phyloP scores from a whole-genome alignment of 2,797 vertebrate species.

The Poeciliopsis paucimaculata region DNA sequence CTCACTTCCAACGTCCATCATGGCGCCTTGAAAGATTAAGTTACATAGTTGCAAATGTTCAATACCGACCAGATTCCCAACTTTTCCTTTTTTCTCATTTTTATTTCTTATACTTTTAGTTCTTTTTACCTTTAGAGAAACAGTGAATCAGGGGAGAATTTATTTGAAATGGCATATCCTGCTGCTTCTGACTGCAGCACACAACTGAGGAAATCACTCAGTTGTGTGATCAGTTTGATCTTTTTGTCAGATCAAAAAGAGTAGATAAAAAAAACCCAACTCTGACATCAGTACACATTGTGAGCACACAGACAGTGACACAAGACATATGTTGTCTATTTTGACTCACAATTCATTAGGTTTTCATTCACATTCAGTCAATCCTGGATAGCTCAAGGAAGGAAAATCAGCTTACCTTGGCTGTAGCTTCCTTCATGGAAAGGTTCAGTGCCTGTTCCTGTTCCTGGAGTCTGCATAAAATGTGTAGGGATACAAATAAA shows the following conservation, averaged over 20 bases:
- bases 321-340: slow-evolving; percentile 30
- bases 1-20: too few species aligned
- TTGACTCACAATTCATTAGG: slow-evolving; percentile 36
- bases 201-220: slow-evolving; percentile 19
- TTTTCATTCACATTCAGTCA: slow-evolving; percentile 47
- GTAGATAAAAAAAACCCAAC: slow-evolving; percentile 21
- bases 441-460: slow-evolving; percentile 81
- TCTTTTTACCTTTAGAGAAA: neutral
- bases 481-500: neutral
- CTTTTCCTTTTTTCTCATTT: neutral
- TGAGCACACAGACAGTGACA: slow-evolving; percentile 24
- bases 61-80: neutral
- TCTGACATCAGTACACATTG: slow-evolving; percentile 38
- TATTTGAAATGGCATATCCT: slow-evolving; percentile 21
- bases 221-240: too few species aligned
- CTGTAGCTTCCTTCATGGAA: slow-evolving; percentile 86
- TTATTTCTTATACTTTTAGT: neutral
- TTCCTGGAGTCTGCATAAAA: slow-evolving; percentile 86
- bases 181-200: slow-evolving; percentile 21
- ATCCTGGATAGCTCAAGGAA: slow-evolving; percentile 14
- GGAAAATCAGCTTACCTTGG: slow-evolving; percentile 84
- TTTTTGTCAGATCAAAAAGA: slow-evolving; percentile 46
- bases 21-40: too few species aligned
- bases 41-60: too few species aligned
- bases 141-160: slow-evolving; percentile 1